Evolutionary conservation across 2,113 vertebrate species (phyloP).

Genomic region (Sapayoa aenigma): DNA sequence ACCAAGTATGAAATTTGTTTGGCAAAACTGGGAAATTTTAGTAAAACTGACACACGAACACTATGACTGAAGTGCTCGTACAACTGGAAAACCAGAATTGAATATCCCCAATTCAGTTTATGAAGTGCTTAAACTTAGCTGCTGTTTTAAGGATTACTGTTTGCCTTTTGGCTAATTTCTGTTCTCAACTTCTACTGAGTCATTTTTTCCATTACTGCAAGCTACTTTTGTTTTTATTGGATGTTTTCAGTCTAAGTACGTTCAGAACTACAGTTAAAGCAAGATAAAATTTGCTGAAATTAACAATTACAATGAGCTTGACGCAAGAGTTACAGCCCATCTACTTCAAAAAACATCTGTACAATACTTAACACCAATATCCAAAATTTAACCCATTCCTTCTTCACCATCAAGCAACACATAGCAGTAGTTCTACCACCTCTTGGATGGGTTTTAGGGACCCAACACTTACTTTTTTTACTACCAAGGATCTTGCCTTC

Average conservation of each 20-base stretch:
- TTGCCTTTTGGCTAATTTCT: conserved; percentile 49
- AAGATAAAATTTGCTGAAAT: not conserved
- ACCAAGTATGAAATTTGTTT: not conserved
- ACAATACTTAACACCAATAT: not conserved
- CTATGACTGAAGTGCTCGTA: rapidly evolving
- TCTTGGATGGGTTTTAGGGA: not conserved
- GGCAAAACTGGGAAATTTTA: not conserved
- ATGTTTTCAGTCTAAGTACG: not conserved
- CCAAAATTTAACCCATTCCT: not conserved
- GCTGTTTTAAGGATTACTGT: conserved; percentile 31
- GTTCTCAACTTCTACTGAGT: conserved; percentile 7
- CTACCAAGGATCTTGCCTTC: not conserved
- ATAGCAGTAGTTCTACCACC: not conserved
- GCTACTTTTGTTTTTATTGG: conserved; percentile 51
- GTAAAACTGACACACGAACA: not conserved
- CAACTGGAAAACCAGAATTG: not conserved
- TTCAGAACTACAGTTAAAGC: not conserved
- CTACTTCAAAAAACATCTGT: not conserved
- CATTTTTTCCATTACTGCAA: conserved; percentile 62
- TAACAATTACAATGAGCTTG: not conserved
- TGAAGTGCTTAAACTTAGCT: conserved; percentile 1
- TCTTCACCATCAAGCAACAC: not conserved
- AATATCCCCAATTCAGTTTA: not conserved
- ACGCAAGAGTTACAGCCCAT: not conserved
- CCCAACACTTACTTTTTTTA: not conserved